phyloP scores from a whole-genome alignment of 2,888 invertebrate species.

The Tiphia femorata region DNA sequence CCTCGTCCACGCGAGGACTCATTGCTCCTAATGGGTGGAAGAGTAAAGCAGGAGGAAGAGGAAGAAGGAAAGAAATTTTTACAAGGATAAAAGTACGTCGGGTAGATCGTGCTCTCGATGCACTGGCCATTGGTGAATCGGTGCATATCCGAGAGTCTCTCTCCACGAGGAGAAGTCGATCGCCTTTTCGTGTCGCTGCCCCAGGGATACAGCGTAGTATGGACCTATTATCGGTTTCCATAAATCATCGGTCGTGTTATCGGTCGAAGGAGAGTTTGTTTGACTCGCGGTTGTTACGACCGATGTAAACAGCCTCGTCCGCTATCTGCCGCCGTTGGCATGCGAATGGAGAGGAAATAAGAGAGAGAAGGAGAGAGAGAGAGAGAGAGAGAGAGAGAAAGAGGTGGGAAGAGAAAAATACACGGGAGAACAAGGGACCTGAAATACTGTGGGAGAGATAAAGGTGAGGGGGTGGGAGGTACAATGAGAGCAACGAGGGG shows the following conservation, averaged over 20 bases:
- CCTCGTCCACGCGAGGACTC: too few species aligned
- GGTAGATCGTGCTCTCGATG: too few species aligned
- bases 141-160: not conserved
- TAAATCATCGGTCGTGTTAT: conserved; percentile 52
- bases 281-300: conserved; percentile 30
- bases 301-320: conserved; percentile 49
- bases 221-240: conserved; percentile 42
- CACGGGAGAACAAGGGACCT: not conserved
- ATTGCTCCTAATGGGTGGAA: too few species aligned
- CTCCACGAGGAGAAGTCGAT: conserved; percentile 3
- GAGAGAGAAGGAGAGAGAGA: not conserved
- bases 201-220: conserved; percentile 12
- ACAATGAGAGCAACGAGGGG: too few species aligned
- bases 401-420: not conserved
- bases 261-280: conserved; percentile 45
- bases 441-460: too few species aligned
- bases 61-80: too few species aligned
- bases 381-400: not conserved
- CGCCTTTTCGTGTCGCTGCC: conserved; percentile 25
- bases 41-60: too few species aligned
- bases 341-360: not conserved
- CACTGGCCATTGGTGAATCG: too few species aligned
- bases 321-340: conserved; percentile 25
- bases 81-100: too few species aligned
- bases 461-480: too few species aligned